Evolutionary conservation across 2,113 vertebrate species (phyloP).

Genomic region (Phylloscopus trochiloides): DNA sequence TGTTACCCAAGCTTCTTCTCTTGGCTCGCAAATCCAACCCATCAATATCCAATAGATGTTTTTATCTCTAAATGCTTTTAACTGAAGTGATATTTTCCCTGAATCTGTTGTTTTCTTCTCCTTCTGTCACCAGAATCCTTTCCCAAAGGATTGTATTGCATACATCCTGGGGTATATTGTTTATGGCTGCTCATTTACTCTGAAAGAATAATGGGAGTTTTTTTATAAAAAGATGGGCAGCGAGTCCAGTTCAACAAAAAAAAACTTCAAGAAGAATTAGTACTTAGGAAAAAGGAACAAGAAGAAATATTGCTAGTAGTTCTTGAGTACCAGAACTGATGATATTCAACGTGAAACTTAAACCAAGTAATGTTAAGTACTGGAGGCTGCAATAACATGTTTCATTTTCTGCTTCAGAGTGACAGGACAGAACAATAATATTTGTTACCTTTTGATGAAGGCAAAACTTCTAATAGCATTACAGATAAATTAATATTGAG

Average conservation of each 20-base stretch:
- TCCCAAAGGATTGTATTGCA: neutral
- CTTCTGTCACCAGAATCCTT: neutral
- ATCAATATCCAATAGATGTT: neutral
- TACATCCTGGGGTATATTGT: neutral
- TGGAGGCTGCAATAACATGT: neutral
- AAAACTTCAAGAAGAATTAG: neutral
- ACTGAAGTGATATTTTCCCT: neutral
- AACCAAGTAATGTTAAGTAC: neutral
- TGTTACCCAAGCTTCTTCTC: neutral
- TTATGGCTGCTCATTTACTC: neutral
- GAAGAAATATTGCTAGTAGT: neutral
- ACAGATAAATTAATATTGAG: neutral
- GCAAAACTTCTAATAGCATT: neutral
- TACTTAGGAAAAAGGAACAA: neutral
- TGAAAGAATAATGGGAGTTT: neutral
- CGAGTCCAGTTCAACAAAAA: neutral
- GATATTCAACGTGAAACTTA: neutral
- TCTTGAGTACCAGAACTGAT: neutral
- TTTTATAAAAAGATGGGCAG: neutral
- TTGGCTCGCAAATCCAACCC: neutral
- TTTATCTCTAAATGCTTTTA: neutral
- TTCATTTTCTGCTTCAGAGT: neutral
- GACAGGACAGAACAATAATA: neutral
- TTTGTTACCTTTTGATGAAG: neutral
- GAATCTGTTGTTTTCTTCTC: neutral